Evolutionary conservation across 2,113 vertebrate species (phyloP), one percentile per base, ranked within the genome.

Genomic region (Hippocampus barbouri): DNA sequence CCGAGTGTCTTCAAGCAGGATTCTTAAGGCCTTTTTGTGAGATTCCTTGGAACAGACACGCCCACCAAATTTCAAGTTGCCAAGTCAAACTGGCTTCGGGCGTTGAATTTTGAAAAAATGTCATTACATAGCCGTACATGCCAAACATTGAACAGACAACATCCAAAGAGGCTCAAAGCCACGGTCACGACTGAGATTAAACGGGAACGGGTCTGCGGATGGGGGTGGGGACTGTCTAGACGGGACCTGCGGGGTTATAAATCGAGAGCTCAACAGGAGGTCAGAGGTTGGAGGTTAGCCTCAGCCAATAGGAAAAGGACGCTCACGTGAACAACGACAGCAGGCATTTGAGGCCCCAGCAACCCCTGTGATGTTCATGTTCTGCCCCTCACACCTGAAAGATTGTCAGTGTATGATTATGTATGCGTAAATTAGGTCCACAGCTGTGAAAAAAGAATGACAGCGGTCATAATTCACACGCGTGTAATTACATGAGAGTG

Each of bases 201-300:
- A 49, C 16, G 47, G 41, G 49, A 4, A 69, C 25, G 14, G 68
- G 2, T 6, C 8, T n/a, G 54, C 8, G 21, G 21, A 25, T 27
- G 25, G 49, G n/a, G 8, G 51, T 8, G 51, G 66, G 45, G 16
- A 3, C 14, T 41, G 85, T 83, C 84, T 82, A 84, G 82, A 84
- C 79, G 23, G 41, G 14, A 51, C 65, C 68, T 70, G 27, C 1
- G 21, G 10, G 77, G 57, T 69, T 63, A 49, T 70, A 79, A 72
- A 69, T 74, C 71, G 57, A 72, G 57, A 79, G 73, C 71, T 56
- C 25, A 70, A 18, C 59, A 23, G 10, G 45, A 79, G 82, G 80
- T 73, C 75, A 86, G 16, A n/a, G 79, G 77, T 81, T 81, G 77
- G 54, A 78, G 79, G 76, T 83, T 57, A 41, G 3, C 10, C 16